Conservation (phyloP, 1,140 invertebrate species). For the Zaprionus ghesquierei region DNA sequence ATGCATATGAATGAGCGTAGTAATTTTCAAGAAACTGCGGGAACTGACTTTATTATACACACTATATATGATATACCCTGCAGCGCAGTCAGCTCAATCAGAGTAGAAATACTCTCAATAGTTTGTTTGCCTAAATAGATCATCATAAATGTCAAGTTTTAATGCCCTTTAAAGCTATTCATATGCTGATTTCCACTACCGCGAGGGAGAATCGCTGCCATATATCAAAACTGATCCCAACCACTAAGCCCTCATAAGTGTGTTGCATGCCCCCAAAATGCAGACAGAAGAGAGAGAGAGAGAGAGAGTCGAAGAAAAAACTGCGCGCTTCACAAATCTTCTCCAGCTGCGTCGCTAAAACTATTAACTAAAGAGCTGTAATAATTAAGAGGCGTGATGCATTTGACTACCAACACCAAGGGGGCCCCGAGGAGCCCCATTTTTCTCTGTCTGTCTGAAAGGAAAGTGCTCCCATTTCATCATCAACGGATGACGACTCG, state of each 20-base stretch:
- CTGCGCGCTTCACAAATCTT: constrained; percentile 30
- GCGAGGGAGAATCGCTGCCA: constrained; percentile 25
- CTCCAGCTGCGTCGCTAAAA: constrained; percentile 71
- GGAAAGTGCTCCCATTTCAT: constrained; percentile 69
- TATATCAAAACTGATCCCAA: constrained; percentile 50
- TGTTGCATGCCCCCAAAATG: not conserved
- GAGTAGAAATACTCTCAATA: constrained; percentile 37
- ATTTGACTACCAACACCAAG: constrained; percentile 33
- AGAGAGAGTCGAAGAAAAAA: not conserved
- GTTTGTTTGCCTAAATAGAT: constrained; percentile 71
- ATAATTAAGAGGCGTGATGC: constrained; percentile 77
- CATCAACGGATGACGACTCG: constrained; percentile 66
- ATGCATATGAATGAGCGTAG: constrained; percentile 30
- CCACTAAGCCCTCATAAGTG: constrained; percentile 41
- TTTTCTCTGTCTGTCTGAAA: constrained; percentile 4
- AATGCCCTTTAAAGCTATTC: constrained; percentile 56
- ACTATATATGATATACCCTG: constrained; percentile 15
- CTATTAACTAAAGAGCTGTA: constrained; percentile 79
- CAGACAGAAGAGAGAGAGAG: not conserved
- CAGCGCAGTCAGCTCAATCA: constrained; percentile 50
- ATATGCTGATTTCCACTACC: constrained; percentile 63
- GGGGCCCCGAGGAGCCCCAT: constrained; percentile 5
- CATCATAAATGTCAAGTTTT: constrained; percentile 71
- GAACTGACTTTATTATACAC: constrained; percentile 72
- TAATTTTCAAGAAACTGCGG: constrained; percentile 36